Evolutionary conservation across 37 sponge, comb jelly and placozoan genomes (phyloP).

Genomic region (Amphimedon queenslandica): DNA sequence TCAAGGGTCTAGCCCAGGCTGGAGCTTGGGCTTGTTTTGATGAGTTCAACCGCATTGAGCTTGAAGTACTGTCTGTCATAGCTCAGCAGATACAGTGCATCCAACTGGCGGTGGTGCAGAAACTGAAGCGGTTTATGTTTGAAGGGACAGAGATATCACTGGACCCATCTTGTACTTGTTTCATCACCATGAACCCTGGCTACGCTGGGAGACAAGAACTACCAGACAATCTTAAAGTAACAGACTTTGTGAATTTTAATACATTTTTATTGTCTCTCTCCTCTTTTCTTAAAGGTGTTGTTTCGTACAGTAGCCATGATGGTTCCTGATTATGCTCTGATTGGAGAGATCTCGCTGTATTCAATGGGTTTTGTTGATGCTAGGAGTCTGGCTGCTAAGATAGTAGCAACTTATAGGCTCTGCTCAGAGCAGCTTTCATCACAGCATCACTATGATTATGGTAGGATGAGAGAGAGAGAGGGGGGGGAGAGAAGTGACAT

Average conservation of each 20-base stretch:
- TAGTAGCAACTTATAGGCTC: conserved; percentile 92
- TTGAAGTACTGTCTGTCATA: conserved; percentile 94
- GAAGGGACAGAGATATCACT: conserved; percentile 94
- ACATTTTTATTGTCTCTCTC: not conserved
- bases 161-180: conserved; percentile 91
- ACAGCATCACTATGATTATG: conserved; percentile 99
- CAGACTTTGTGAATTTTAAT: not conserved
- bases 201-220: conserved; percentile 97
- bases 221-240: conserved; percentile 96
- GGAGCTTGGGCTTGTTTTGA: conserved; percentile 99
- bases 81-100: conserved; percentile 97
- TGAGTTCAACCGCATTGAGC: conserved; percentile 97
- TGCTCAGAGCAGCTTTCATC: conserved; percentile 99
- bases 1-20: conserved; percentile 98
- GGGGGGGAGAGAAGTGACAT: too few relatives aligned
- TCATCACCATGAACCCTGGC: conserved; percentile 99
- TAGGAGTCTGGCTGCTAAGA: conserved; percentile 90
- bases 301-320: conserved; percentile 98
- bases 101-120: conserved; percentile 78
- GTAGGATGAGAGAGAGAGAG: too few relatives aligned
- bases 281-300: conserved; percentile 49
- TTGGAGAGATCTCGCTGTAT: conserved; percentile 98
- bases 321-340: conserved; percentile 98
- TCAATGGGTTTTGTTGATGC: conserved; percentile 99
- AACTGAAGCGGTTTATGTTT: conserved; percentile 78